Evolutionary conservation across 2,797 vertebrate genomes (phyloP).

Genomic region (Danio jaintianensis): DNA sequence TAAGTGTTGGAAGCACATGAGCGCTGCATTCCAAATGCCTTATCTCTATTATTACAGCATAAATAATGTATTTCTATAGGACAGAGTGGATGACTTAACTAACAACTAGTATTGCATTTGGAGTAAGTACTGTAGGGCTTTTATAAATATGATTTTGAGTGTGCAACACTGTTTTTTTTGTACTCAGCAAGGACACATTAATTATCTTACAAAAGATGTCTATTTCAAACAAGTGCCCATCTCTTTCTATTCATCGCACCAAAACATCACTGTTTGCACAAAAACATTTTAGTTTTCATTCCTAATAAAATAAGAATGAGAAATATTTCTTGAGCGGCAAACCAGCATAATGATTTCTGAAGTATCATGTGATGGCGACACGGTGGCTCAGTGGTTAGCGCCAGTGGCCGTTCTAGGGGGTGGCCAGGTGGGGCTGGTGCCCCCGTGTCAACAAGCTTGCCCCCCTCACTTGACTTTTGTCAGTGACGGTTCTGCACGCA

Average conservation of each 20-base stretch:
- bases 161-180: background rate
- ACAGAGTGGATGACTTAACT: constrained; percentile 9
- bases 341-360: background rate
- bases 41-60: constrained; percentile 9
- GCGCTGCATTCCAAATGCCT: background rate
- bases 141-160: background rate
- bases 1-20: background rate
- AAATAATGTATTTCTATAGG: constrained; percentile 2
- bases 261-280: background rate
- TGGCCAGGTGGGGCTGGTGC: too few species aligned
- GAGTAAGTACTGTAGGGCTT: background rate
- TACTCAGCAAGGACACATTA: background rate
- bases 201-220: background rate
- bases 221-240: background rate
- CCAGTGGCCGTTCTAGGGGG: too few species aligned
- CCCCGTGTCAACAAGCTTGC: too few species aligned
- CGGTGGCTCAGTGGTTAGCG: too few species aligned
- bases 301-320: background rate
- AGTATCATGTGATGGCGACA: too few species aligned
- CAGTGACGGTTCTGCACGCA: too few species aligned
- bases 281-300: background rate
- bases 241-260: background rate
- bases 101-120: background rate
- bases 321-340: background rate
- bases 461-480: too few species aligned